A percentile compares a stretch with the other conserved stretches of the same genome.
Conservation (phyloP, 2,888 invertebrate species). For the Drosophila mayaguana region DNA sequence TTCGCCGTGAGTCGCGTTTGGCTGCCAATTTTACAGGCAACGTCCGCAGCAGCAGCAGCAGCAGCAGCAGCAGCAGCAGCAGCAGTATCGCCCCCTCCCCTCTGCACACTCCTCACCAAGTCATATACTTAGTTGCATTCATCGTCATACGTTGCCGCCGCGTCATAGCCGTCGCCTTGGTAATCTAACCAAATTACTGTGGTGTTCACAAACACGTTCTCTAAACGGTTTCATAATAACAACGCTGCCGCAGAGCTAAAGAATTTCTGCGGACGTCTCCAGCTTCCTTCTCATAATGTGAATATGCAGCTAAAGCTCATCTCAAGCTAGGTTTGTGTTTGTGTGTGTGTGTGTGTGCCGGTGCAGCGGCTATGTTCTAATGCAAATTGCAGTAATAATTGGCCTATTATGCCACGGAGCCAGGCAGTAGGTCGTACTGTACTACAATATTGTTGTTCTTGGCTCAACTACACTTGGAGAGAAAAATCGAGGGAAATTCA, state of each 20-base stretch:
- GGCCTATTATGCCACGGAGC: constrained; percentile 75
- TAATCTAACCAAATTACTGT: constrained; percentile 81
- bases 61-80: background rate
- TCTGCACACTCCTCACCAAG: background rate
- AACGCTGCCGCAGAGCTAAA: constrained; percentile 58
- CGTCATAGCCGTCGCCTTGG: constrained; percentile 60
- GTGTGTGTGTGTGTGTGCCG: constrained; percentile 21
- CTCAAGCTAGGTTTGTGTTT: constrained; percentile 12
- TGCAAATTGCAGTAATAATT: constrained; percentile 80
- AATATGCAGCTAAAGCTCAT: constrained; percentile 50
- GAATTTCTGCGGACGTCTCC: constrained; percentile 49
- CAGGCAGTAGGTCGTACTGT: constrained; percentile 76
- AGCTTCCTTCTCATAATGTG: constrained; percentile 69
- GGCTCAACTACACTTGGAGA: constrained; percentile 4
- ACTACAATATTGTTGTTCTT: constrained; percentile 45
- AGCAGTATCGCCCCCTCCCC: background rate
- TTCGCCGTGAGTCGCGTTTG: constrained; percentile 62
- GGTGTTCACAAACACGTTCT: constrained; percentile 81
- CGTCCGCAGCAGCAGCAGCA: constrained; percentile 23
- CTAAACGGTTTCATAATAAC: constrained; percentile 83
- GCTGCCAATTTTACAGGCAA: constrained; percentile 55
- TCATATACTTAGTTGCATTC: constrained; percentile 27
- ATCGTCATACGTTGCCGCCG: constrained; percentile 42
- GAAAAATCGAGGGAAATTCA: background rate
- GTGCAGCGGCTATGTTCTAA: constrained; percentile 65